These are phyloP conservation scores for Goniozus legneri DNA, from an alignment of 1,140 invertebrate species.

Conservation along the genomic window DNA sequence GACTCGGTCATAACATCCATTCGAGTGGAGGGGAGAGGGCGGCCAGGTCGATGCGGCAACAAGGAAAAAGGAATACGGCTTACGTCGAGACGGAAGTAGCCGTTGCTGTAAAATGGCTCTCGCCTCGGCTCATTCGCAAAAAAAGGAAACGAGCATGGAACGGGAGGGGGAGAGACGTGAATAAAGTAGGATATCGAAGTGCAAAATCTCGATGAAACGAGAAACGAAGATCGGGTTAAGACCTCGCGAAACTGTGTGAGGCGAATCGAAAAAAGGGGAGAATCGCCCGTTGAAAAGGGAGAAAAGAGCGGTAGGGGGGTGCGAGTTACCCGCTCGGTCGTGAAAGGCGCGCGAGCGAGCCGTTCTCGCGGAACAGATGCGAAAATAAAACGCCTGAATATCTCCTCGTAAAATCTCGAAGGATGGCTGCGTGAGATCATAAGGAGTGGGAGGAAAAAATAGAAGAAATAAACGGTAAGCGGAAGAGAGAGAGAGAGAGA, in stretches of 20 bases:
- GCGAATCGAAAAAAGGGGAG: not conserved
- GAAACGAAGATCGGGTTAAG: constrained; percentile 10
- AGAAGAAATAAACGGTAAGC: not conserved
- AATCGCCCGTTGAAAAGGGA: not conserved
- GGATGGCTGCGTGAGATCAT: not conserved
- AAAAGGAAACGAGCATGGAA: not conserved
- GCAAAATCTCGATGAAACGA: constrained; percentile 13
- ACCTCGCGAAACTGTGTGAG: constrained; percentile 10
- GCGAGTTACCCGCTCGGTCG: no score
- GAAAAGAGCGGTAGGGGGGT: not conserved
- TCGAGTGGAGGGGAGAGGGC: no score
- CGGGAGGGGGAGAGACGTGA: not conserved
- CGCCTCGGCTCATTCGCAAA: not conserved
- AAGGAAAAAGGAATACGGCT: no score
- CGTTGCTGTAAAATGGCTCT: no score
- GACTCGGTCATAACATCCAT: no score
- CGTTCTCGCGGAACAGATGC: not conserved
- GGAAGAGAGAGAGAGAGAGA: not conserved
- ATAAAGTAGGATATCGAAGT: constrained; percentile 17
- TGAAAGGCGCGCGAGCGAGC: no score
- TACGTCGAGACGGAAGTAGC: no score
- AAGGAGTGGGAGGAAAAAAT: not conserved
- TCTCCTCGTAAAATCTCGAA: not conserved
- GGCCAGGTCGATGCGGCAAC: no score
- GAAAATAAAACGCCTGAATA: not conserved